Base-by-base conservation (phyloP, 2,113 vertebrate species). In the Sisor rabdophorus region DNA sequence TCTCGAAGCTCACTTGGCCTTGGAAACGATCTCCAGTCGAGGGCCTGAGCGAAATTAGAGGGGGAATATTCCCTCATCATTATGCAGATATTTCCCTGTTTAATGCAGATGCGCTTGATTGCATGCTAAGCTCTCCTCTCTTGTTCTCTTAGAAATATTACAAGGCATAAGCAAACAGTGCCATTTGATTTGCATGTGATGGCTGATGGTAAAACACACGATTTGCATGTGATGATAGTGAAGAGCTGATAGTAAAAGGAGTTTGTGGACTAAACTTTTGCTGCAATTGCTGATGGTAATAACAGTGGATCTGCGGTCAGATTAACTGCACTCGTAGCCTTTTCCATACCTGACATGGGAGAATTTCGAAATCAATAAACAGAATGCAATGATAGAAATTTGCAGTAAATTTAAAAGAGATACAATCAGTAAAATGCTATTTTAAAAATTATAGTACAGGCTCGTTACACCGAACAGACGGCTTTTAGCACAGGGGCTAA, bases 1-100 rank as follows among this genome's bases (percentile, higher is more conserved):
- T 82, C 84, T 82, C 72, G 80, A 79, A 70, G 32, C 70, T 61
- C 64, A 72, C 76, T 78, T 80, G 68, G 60, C 79, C 67, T 77
- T 74, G 69, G 40, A 76, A 65, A 73, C 58, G 76, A 77, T 74
- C 59, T 32, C 44, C 74, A 75, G 54, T 73, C 30, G 55, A 84
- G 67, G 59, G 75, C 65, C 61, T 12, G 71, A 71, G 65, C 19
- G 30, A 54, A 73, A 79, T 77, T 54, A 55, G 53, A 67, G 48
- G 63, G 59, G 40, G 56, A 63, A 69, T 61, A 50, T 79, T 79
- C 55, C 3, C 22, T 53, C 56, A 55, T 73, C 55, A 28, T 68
- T 48, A 79, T 64, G 50, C 77, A 65, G 56, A 78, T 63, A 63
- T 63, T 61, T 77, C 56, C 30, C n/a, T 13, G 20, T 77, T 71